Evolutionary conservation across 2,797 vertebrate genomes (phyloP), one percentile per base, ranked within the genome.

Genomic region (Zenarchopterus dispar): DNA sequence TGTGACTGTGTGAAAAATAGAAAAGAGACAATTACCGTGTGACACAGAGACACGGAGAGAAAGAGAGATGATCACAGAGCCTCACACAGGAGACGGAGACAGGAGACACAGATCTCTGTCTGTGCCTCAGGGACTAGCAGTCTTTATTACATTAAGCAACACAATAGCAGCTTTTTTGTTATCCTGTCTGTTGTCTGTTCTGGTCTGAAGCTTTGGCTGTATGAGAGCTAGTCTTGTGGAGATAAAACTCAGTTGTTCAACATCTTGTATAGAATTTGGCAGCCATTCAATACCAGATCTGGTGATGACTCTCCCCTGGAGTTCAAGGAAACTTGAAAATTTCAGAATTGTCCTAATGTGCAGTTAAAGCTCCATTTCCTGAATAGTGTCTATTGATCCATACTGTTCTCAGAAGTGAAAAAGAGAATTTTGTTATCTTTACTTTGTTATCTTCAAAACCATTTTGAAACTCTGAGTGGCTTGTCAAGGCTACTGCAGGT

Each of bases 81-180:
- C 36, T 68, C 62, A 65, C 24, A 41, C 64, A 65, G 70, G 75
- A 67, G 67, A 59, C 57, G 73, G 61, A 70, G 70, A 80, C 67
- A 54, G 66, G 63, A 80, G 68, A 72, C 59, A 62, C 68, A 50
- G 65, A 65, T 73, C 61, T 77, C 62, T 77, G 57, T 51, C 67
- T 56, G 49, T 22, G 82, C 87, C 84, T 70, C 36, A 21, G 84
- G 88, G 83, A 63, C 62, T 17, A 43, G 17, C 8, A 2, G 62
- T 26, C 78, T 84, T 91, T 84, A 92, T 92, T 89, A 85, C 84
- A 92, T 93, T 92, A 93, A 77, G 80, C 59, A 62, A 70, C 70
- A 77, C 39, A 45, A 83, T 39, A 63, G 33, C 72, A 78, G 76
- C 52, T 65, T 70, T 43, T 87, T 63, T 87, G 61, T 48, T 73